A percentile compares a stretch with the other conserved stretches of the same genome.
Evolutionary conservation across 2,888 invertebrate species (phyloP).

Genomic region (Hydrotaea cyrtoneurina): DNA sequence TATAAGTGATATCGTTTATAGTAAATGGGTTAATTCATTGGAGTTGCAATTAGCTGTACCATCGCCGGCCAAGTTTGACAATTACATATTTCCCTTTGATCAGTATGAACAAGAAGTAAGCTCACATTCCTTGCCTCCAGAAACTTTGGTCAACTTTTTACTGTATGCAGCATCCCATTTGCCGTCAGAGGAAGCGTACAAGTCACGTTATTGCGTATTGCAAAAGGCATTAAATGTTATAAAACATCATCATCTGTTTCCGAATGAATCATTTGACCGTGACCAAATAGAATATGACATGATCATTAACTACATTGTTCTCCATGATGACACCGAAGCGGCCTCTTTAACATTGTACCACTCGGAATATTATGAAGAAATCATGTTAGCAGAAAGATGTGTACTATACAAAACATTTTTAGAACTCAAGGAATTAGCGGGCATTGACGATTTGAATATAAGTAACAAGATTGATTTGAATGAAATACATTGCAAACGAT

Average conservation of each 20-base stretch:
- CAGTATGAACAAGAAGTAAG: constrained; percentile 85
- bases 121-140: constrained; percentile 83
- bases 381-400: constrained; percentile 78
- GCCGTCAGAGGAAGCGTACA: constrained; percentile 71
- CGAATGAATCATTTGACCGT: constrained; percentile 79
- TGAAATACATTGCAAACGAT: constrained; percentile 74
- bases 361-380: constrained; percentile 80
- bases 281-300: constrained; percentile 81
- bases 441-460: constrained; percentile 78
- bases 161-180: constrained; percentile 82
- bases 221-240: constrained; percentile 78
- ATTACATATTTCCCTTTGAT: constrained; percentile 79
- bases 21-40: constrained; percentile 81
- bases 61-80: constrained; percentile 34
- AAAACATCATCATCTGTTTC: constrained; percentile 78
- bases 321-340: constrained; percentile 67
- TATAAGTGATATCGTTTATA: constrained; percentile 81
- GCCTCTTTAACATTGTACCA: constrained; percentile 75
- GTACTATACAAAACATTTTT: constrained; percentile 80
- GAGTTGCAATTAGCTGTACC: constrained; percentile 81
- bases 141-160: constrained; percentile 85
- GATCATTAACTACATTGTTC: constrained; percentile 77
- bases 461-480: constrained; percentile 73
- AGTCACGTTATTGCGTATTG: constrained; percentile 81
- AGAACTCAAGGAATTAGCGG: constrained; percentile 79